Evolutionary conservation across 2,888 invertebrate species (phyloP), one percentile per base, ranked within the genome.

Genomic region (Eretmocerus hayati): DNA sequence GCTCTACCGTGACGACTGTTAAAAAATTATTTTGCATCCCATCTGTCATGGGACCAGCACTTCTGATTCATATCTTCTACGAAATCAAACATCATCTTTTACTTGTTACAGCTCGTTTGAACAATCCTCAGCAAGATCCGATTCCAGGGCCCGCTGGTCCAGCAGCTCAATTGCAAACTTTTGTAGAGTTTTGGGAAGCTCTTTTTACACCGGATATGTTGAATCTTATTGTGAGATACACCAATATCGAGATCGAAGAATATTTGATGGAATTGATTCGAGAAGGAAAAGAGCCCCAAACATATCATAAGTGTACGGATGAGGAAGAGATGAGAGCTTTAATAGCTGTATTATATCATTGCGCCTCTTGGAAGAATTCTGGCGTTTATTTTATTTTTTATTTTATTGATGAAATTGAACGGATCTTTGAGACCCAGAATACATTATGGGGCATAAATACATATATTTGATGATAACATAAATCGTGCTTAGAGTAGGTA

Each of bases 261-360:
- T 15, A 35, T 15, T 35, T 11, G 5, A 15, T 15, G 9, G n/a
- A 35, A n/a, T 5, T 35, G 35, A 35, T 35, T 8, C n/a, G 5
- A 5, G 5, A 5, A 35, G 35, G 15, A 5, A 6, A 35, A n/a
- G 35, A 35, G 5, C 9, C 35, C 15, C 30, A 30, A 30, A 30
- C 30, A 13, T 30, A 30, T 13, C 30, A 30, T 13, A 8, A 30
- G 8, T 30, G 13, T 13, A 30, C 30, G 13, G 45, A 55, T 37
- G 49, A 30, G 15, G 36, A 21, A 6, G 54, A 53, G 46, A 13
- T 56, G 9, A 23, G 15, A 30, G 54, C 53, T 2, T 51, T 41
- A 11, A 32, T 56, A 16, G 54, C 42, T 19, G 33, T 55, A 22
- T 32, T 56, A 18, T 56, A 56, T 43, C 36, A 55, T 42, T 23